Base-by-base conservation (phyloP, 2,888 invertebrate genomes). In the Synergus itoensis region DNA sequence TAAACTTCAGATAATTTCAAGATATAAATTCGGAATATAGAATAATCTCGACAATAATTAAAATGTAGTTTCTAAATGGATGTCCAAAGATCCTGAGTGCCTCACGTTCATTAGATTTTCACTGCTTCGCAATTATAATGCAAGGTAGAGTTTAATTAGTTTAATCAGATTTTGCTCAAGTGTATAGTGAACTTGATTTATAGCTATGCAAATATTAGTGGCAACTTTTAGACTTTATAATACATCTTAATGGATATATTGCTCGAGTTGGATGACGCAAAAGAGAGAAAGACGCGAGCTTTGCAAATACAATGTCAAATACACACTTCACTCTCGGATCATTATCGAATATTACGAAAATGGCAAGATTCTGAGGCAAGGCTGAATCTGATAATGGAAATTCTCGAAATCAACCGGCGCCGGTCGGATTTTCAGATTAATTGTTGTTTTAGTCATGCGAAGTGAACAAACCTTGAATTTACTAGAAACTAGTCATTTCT, bases 361-460 rank as follows among this genome's bases (percentile, higher is more conserved):
- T 9, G 9, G n/a, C 11, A 41, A 40, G 36, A 41, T 62, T 14
- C 16, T 64, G 36, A 40, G 41, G 16, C 64, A 41, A 65, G 41
- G 41, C n/a, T 65, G 18, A 43, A 43, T 65, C 41, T 65, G 65
- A 65, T 65, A 65, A 64, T 18, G 18, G 18, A 65, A 65, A 65
- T 41, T 65, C 41, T n/a, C n/a, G 18, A 41, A 43, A 43, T 65
- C n/a, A 65, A n/a, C 18, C 11, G 65, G 21, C 43, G 43, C 43
- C 41, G 18, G 43, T 18, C 21, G 43, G 65, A 65, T 65, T 65
- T 65, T 12, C 18, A 12, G n/a, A 65, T 41, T 41, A 18, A 65
- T 43, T 65, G n/a, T 41, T n/a, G 41, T 43, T 65, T 12, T n/a
- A 65, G 43, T 65, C 18, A 65, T 41, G 9, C 36, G 14, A n/a